Evolutionary conservation across 1,140 invertebrate genomes (phyloP).

Genomic region (Telenomus remus): DNA sequence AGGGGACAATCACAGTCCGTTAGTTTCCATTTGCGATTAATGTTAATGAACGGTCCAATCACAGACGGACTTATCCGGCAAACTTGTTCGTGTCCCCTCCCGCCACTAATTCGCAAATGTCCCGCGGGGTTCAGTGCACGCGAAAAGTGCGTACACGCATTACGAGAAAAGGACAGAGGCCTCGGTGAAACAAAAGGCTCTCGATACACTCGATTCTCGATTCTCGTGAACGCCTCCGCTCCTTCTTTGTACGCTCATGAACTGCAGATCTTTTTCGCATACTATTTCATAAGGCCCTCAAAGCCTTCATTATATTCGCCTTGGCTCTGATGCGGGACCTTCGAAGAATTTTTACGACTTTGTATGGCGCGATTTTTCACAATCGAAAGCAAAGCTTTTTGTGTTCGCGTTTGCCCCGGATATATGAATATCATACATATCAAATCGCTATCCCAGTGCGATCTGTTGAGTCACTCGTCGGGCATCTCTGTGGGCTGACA

Average conservation of each 20-base stretch:
- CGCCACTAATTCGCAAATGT: conserved; percentile 9
- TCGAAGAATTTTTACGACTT: conserved; percentile 56
- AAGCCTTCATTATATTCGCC: conserved; percentile 57
- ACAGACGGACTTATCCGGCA: conserved; percentile 12
- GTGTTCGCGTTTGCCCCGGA: conserved; percentile 41
- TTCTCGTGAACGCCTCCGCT: conserved; percentile 59
- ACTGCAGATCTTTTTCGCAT: conserved; percentile 54
- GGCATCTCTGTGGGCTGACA: conserved; percentile 26
- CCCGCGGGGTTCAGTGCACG: conserved; percentile 58
- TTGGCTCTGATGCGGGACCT: conserved; percentile 49
- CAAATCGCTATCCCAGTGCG: conserved; percentile 33
- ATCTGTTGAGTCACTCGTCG: conserved; percentile 41
- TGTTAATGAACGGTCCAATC: conserved; percentile 53
- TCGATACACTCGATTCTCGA: conserved; percentile 57
- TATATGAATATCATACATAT: conserved; percentile 53
- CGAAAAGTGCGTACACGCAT: conserved; percentile 51
- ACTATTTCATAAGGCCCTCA: conserved; percentile 56
- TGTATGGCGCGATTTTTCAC: conserved; percentile 55
- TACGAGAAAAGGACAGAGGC: conserved; percentile 23
- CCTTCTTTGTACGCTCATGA: conserved; percentile 50
- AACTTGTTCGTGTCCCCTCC: background rate
- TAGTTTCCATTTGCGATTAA: conserved; percentile 64
- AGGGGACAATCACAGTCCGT: conserved; percentile 59
- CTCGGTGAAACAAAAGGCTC: conserved; percentile 54
- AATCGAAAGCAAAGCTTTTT: conserved; percentile 52